Evolutionary conservation across 2,888 invertebrate species (phyloP).

Genomic region (Desoria tigrina): DNA sequence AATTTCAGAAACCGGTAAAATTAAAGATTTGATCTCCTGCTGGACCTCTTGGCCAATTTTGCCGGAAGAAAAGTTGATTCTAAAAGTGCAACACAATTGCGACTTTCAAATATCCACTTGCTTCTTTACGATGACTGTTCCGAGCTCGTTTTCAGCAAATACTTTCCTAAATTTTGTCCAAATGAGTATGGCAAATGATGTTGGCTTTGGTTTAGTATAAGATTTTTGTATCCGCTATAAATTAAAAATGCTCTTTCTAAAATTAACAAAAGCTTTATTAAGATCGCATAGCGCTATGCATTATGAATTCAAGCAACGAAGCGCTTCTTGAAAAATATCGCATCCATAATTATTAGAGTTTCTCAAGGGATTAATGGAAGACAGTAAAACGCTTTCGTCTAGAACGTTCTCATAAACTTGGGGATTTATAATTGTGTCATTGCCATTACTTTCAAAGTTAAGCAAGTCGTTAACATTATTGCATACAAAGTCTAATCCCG

Average conservation of each 20-base stretch:
- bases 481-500: too few species aligned
- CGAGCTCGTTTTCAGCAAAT: neutral
- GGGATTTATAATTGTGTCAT: too few species aligned
- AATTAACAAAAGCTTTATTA: too few species aligned
- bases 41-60: conserved; percentile 6
- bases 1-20: neutral
- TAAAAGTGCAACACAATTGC: neutral
- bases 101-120: neutral
- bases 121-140: neutral
- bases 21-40: neutral
- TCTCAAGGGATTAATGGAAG: neutral
- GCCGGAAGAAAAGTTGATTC: neutral
- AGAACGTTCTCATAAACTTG: neutral
- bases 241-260: too few species aligned
- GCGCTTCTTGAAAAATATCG: too few species aligned
- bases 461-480: too few species aligned
- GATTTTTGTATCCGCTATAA: neutral
- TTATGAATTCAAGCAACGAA: neutral
- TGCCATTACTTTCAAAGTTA: too few species aligned
- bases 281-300: neutral
- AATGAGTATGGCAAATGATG: neutral
- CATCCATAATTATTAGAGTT: too few species aligned
- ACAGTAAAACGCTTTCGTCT: neutral
- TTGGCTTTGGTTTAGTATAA: conserved; percentile 7
- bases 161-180: neutral